Evolutionary conservation across 2,797 vertebrate species (phyloP).

Genomic region (Sphaeramia orbicularis): DNA sequence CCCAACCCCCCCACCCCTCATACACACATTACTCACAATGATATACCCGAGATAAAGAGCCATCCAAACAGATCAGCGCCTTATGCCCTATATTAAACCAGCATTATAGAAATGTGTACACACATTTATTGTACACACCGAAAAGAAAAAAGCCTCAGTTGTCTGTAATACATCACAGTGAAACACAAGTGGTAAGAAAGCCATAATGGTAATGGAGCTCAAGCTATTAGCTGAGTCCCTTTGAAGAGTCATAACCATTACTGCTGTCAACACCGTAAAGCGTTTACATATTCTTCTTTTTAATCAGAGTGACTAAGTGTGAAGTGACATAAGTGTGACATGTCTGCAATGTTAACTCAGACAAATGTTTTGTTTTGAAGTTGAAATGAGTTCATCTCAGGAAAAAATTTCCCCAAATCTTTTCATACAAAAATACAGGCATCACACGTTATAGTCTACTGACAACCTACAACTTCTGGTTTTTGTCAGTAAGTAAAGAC

Average conservation of each 20-base stretch:
- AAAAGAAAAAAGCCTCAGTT: slow-evolving; percentile 8
- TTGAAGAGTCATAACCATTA: slow-evolving; percentile 57
- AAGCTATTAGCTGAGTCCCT: slow-evolving; percentile 53
- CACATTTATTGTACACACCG: slow-evolving; percentile 43
- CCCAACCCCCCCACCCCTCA: slow-evolving; percentile 27
- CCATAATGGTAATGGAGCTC: slow-evolving; percentile 55
- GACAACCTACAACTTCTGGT: background rate
- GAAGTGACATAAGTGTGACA: slow-evolving; percentile 1
- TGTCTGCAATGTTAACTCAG: slow-evolving; percentile 13
- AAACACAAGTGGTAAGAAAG: slow-evolving; percentile 59
- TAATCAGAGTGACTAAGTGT: slow-evolving; percentile 20
- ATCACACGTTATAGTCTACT: background rate
- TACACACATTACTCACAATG: slow-evolving; percentile 70
- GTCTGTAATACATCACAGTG: slow-evolving; percentile 31
- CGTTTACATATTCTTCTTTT: slow-evolving; percentile 35
- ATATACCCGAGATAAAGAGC: slow-evolving; percentile 68
- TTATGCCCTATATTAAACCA: slow-evolving; percentile 60
- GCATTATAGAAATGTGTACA: slow-evolving; percentile 42
- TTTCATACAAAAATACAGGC: background rate
- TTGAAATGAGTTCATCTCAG: background rate
- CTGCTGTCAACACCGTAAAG: slow-evolving; percentile 19
- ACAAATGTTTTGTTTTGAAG: slow-evolving; percentile 10
- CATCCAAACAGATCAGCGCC: slow-evolving; percentile 49
- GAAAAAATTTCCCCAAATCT: background rate
- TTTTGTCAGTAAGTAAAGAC: background rate